Evolutionary conservation across 2,888 invertebrate species (phyloP).

Genomic region (Morpho deidamia): DNA sequence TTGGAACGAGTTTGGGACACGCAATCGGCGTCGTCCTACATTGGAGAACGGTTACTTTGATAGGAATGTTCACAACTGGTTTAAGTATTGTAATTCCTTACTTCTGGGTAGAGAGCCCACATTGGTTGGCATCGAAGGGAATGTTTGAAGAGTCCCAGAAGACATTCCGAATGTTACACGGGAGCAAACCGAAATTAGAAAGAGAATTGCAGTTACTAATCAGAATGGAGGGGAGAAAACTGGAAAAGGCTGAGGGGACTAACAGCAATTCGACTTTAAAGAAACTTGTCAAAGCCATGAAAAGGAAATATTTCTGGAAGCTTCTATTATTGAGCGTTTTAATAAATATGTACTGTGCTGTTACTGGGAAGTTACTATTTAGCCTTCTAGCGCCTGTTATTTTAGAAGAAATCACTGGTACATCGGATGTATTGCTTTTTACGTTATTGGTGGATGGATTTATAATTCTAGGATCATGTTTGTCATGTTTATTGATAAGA

Average conservation of each 20-base stretch:
- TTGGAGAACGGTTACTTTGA: conserved; percentile 4
- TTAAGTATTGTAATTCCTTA: conserved; percentile 23
- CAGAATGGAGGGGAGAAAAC: background rate
- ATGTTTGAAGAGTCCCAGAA: background rate
- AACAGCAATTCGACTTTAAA: background rate
- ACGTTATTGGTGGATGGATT: conserved; percentile 6
- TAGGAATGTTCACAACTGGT: conserved; percentile 12
- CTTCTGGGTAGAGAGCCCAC: too few relatives aligned
- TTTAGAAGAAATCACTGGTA: conserved; percentile 7
- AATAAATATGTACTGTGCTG: background rate
- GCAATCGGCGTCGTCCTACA: background rate
- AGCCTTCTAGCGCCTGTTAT: conserved; percentile 4
- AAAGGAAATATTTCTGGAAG: background rate
- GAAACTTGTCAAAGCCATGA: background rate
- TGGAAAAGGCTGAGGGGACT: background rate
- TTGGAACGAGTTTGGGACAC: conserved; percentile 4
- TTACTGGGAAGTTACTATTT: background rate
- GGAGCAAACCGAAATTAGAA: background rate
- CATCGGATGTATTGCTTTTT: background rate
- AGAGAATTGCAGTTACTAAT: conserved; percentile 1
- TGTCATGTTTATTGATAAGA: too few relatives aligned
- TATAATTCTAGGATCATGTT: too few relatives aligned
- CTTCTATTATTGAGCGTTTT: background rate
- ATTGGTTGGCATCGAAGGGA: background rate
- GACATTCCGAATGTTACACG: conserved; percentile 26